Evolutionary conservation across 2,797 vertebrate species (phyloP), one percentile per base, ranked within the genome.

Genomic region (Myioborus miniatus): DNA sequence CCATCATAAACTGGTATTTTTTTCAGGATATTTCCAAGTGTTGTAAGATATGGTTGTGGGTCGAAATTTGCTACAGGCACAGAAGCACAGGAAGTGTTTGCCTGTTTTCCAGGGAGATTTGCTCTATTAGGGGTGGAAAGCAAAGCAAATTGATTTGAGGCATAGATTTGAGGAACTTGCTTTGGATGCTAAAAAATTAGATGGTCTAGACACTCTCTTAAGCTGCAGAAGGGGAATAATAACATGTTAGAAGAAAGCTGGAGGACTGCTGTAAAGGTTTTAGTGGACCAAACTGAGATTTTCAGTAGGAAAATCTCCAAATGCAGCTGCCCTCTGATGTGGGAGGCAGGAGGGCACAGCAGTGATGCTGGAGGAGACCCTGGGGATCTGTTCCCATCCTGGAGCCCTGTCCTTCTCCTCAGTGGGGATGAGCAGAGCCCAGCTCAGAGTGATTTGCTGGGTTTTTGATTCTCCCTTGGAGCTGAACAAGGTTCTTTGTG

Each of bases 301-400:
- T 71, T 63, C 65, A 27, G 15, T 12, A 5, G 15, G 63, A 44
- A 55, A 37, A 59, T n/a, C 52, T 85, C 83, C 30, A 44, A 63
- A 16, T 17, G 49, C 43, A 70, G 64, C 75, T 60, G 46, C 58
- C 50, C 87, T 69, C 26, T 39, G 67, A 19, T 55, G 53, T 21
- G 85, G n/a, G 30, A 68, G 71, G 49, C 36, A 17, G 68, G 83
- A 50, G 72, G 50, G 52, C 55, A 14, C 22, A 6, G 60, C 78
- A 46, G 1, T 19, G 69, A 24, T 89, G 79, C 46, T 8, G 7
- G 46, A 63, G 49, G 36, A 49, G 72, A 34, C 46, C 10, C 9
- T 13, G 23, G 11, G 59, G 6, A 32, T 12, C 3, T 0, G 0
- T 50, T 58, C 34, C 7, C 30, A 0, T 1, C 46, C 8, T 3